phyloP scores from a whole-genome alignment of 2,888 invertebrate species.

The Melipona bicolor region DNA sequence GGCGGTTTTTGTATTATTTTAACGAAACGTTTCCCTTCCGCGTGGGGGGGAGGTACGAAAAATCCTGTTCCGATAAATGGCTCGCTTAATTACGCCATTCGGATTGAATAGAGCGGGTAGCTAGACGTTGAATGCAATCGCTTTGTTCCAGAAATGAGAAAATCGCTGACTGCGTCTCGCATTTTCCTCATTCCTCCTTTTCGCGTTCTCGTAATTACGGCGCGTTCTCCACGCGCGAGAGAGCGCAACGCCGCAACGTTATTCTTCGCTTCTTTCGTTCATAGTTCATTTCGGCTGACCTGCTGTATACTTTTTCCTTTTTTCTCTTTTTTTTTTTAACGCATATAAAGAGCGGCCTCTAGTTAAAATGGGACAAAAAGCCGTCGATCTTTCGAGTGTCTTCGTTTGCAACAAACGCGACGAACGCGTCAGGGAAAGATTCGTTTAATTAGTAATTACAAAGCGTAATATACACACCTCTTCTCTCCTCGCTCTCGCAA shows the following conservation, averaged over 20 bases:
- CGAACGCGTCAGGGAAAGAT: not conserved
- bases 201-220: not conserved
- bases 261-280: not conserved
- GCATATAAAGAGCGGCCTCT: slow-evolving; percentile 58
- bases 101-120: too few species aligned
- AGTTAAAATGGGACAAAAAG: slow-evolving; percentile 59
- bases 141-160: not conserved
- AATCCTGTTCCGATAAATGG: not conserved
- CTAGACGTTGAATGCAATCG: not conserved
- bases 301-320: slow-evolving; percentile 35
- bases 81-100: not conserved
- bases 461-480: slow-evolving; percentile 42
- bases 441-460: slow-evolving; percentile 24
- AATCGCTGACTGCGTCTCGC: not conserved
- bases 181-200: not conserved
- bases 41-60: not conserved
- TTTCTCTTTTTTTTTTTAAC: not conserved
- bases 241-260: not conserved
- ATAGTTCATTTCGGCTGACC: slow-evolving; percentile 47
- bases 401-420: slow-evolving; percentile 16
- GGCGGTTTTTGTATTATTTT: not conserved
- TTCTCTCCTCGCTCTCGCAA: not conserved
- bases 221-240: not conserved
- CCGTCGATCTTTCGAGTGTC: slow-evolving; percentile 68
- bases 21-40: not conserved